A percentile compares a stretch with the other conserved stretches of the same genome.
phyloP scores from a whole-genome alignment of 2,797 vertebrate genomes.

The Pseudocheirus occidentalis region DNA sequence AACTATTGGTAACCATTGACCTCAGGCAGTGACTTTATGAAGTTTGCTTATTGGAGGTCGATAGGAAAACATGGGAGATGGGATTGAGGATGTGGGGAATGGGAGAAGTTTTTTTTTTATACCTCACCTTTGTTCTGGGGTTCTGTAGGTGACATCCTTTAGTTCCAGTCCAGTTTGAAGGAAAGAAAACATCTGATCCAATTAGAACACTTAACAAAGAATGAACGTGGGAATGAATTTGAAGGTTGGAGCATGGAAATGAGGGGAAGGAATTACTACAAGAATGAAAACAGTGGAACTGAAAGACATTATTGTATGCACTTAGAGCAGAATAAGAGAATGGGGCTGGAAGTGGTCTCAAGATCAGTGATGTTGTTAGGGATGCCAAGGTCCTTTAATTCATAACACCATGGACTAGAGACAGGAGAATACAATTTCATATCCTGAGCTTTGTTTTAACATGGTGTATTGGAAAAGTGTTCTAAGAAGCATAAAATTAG shows the following conservation, averaged over 20 bases:
- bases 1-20: constrained; percentile 10
- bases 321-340: constrained; percentile 45
- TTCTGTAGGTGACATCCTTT: constrained; percentile 65
- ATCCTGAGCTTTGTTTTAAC: constrained; percentile 40
- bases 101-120: not conserved
- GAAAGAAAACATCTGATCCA: constrained; percentile 66
- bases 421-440: constrained; percentile 7
- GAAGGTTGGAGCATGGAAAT: constrained; percentile 53
- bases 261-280: constrained; percentile 49
- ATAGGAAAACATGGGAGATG: constrained; percentile 54
- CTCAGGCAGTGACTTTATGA: constrained; percentile 54
- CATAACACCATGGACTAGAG: constrained; percentile 35
- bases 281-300: constrained; percentile 31
- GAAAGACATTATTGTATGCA: constrained; percentile 50
- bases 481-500: constrained; percentile 14
- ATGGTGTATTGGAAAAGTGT: constrained; percentile 35
- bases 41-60: constrained; percentile 65
- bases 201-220: constrained; percentile 55
- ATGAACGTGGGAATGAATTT: constrained; percentile 40
- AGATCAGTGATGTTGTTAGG: constrained; percentile 57
- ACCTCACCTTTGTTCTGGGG: constrained; percentile 50
- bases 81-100: constrained; percentile 39
- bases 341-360: constrained; percentile 67
- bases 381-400: constrained; percentile 54
- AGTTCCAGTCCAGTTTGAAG: constrained; percentile 57